Percentiles rank a stretch among this genome's conserved stretches.
Conservation (phyloP, 2,113 vertebrate genomes). For the Cochlearius cochlearius region DNA sequence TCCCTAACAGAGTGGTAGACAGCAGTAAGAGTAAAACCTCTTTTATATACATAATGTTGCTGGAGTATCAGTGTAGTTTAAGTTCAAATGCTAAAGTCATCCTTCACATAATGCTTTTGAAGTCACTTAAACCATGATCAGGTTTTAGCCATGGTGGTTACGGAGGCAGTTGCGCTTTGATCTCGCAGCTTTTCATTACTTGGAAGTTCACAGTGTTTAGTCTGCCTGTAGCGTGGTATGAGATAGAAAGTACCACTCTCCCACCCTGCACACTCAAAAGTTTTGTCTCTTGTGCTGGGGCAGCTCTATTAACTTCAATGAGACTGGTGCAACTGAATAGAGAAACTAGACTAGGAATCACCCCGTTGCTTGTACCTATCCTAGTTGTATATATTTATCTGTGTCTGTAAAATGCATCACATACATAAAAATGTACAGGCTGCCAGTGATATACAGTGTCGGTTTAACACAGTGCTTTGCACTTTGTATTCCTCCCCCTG, state of each 20-base stretch:
- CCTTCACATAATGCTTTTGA: constrained; percentile 8
- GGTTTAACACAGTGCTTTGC: constrained; percentile 1
- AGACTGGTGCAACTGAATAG: neutral
- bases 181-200: neutral
- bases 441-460: neutral
- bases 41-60: neutral
- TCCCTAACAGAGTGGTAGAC: neutral
- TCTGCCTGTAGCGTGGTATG: neutral
- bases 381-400: neutral
- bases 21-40: neutral
- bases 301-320: neutral
- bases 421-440: constrained; percentile 14
- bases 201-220: constrained; percentile 10
- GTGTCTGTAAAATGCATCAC: neutral
- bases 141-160: neutral
- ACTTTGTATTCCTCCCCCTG: neutral
- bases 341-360: neutral
- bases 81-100: constrained; percentile 24
- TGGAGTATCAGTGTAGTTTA: neutral
- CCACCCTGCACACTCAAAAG: neutral
- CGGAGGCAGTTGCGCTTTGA: constrained; percentile 24
- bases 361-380: neutral
- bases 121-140: neutral
- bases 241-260: neutral
- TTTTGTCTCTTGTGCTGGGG: neutral